phyloP scores from a whole-genome alignment of 2,797 vertebrate genomes.

The Gymnocypris eckloni region DNA sequence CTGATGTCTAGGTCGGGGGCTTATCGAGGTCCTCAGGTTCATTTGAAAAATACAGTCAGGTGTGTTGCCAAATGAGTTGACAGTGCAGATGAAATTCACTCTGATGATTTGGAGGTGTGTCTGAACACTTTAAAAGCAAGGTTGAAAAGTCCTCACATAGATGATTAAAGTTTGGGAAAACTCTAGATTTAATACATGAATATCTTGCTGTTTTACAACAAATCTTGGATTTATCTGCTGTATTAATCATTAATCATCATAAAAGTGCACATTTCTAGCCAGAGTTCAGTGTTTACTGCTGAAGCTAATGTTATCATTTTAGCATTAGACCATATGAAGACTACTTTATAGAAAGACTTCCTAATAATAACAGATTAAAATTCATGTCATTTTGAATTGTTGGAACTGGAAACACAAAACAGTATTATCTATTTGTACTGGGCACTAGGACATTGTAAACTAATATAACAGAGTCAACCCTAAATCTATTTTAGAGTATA shows the following conservation, averaged over 20 bases:
- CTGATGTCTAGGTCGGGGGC: constrained; percentile 22
- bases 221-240: not conserved
- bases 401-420: not conserved
- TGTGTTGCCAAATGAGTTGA: not conserved
- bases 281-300: not conserved
- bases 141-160: not conserved
- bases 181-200: not conserved
- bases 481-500: not conserved
- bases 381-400: not conserved
- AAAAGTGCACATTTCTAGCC: not conserved
- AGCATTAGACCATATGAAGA: not conserved
- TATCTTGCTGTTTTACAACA: not conserved
- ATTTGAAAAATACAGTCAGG: constrained; percentile 19
- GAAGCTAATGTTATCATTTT: not conserved
- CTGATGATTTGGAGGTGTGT: not conserved
- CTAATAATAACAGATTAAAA: not conserved
- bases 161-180: not conserved
- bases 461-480: not conserved
- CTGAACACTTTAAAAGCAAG: not conserved
- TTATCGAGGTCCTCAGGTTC: constrained; percentile 21
- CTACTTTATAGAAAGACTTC: not conserved
- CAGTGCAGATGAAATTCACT: not conserved
- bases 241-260: not conserved
- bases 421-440: not conserved
- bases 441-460: not conserved